Percentiles rank a stretch among this genome's conserved stretches.
phyloP scores from a whole-genome alignment of 2,888 invertebrate genomes.

The Torymus auratus region DNA sequence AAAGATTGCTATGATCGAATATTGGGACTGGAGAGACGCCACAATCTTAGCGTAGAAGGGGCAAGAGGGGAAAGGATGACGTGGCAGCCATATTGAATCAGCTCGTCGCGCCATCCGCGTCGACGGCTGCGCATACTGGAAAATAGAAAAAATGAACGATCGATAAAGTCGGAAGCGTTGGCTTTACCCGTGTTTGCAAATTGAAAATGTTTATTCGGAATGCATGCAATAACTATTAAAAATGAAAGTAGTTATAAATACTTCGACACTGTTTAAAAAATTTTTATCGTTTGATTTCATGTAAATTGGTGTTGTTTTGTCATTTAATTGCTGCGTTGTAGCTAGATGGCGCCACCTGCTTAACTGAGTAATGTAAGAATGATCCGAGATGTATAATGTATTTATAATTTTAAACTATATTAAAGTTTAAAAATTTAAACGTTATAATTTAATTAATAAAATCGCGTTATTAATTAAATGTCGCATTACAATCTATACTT shows the following conservation, averaged over 20 bases:
- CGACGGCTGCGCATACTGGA: not conserved
- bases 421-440: no score
- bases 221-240: no score
- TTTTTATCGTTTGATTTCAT: no score
- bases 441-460: no score
- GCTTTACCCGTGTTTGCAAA: not conserved
- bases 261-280: no score
- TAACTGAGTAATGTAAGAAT: not conserved
- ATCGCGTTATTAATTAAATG: no score
- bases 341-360: constrained; percentile 49
- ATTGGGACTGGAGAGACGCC: not conserved
- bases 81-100: constrained; percentile 53
- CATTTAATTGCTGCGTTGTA: not conserved
- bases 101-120: not conserved
- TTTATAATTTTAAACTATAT: no score
- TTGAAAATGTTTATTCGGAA: no score
- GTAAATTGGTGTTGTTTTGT: not conserved
- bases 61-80: constrained; percentile 14
- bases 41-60: not conserved
- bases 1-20: no score
- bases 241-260: no score
- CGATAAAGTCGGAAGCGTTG: constrained; percentile 36
- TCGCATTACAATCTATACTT: no score
- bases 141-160: constrained; percentile 21
- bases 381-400: no score